Base-by-base conservation (phyloP, 2,888 invertebrate species). In the Desoria tigrina region DNA sequence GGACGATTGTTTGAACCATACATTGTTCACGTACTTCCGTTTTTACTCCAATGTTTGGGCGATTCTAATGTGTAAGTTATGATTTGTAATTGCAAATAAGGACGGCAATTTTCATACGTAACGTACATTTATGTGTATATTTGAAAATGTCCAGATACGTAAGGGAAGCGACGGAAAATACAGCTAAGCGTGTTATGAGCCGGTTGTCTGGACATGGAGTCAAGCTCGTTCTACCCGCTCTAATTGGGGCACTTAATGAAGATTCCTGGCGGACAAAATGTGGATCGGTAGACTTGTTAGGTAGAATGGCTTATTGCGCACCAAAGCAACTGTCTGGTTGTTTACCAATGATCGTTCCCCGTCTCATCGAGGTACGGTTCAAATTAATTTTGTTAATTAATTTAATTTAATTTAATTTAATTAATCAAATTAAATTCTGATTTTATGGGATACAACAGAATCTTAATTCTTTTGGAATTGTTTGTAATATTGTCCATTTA, bases 301-400 rank as follows among this genome's bases (percentile, higher is more conserved):
- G 98, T 11, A 94, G 96, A 14, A 98, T 99, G 97, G 97, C 98
- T 0, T 96, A 90, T 82, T 99, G 98, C 82, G 99, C 99, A 0
- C 99, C 99, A 0, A 96, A 97, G 80, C 99, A 99, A 81, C 83
- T 99, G 71, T 97, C 97, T 3, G 94, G 96, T 1, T 98, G 98
- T 80, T 84, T 99, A 77, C 99, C 99, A 1, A 94, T 90, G 79
- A 98, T 99, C 80, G 98, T 99, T 67, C 99, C 99, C 21, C 94
- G 95, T 79, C 84, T 99, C 42, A 96, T 97, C 71, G 96, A 96
- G 82, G 94, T 96, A 18, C n/a, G n/a, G n/a, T n/a, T n/a, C n/a
- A n/a, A n/a, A n/a, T n/a, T n/a, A n/a, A n/a, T n/a, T 7, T 23
- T 16, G n/a, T n/a, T n/a, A n/a, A n/a, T n/a, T n/a, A n/a, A n/a